Evolutionary conservation across 2,797 vertebrate species (phyloP), one percentile per base, ranked within the genome.

Genomic region (Alosa sapidissima): DNA sequence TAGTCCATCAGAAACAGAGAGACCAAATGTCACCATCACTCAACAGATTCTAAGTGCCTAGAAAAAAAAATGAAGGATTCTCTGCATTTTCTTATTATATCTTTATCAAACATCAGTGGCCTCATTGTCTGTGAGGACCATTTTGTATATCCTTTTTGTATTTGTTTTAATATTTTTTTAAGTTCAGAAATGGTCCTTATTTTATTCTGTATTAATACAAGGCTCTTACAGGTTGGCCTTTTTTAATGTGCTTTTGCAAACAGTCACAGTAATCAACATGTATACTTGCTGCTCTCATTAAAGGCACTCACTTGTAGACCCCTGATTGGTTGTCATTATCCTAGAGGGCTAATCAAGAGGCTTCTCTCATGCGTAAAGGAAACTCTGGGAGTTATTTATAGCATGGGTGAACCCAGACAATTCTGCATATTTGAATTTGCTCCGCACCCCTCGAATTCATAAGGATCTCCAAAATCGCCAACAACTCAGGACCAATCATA

Each of bases 251-350:
- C 96, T 96, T 96, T 93, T 95, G 95, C 93, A 91, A 95, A 91
- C 93, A 94, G 93, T 95, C 94, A 94, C 93, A 89, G 86, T 97
- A 96, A 96, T 94, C 95, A 93, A 93, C 92, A 91, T 94, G 93
- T 94, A 90, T 93, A 95, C 93, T 94, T 94, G 95, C 96, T 97
- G 97, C 97, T 97, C 95, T 97, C 96, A 98, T 98, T 98, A 98
- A 98, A 98, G 93, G 95, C 94, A 95, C 95, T 95, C 93, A 93
- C 95, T 95, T 96, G 93, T 95, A 96, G 85, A 84, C 14, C 36
- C 72, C 36, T 78, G 36, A 47, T 16, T 47, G 28, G 41, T 47
- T 41, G 68, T 78, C 72, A 78, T 41, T 78, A 36, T 78, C 14
- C 36, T 62, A 62, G 72, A 28, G 28, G 28, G 36, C 14, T 5